These are phyloP conservation scores for Larimichthys polyactis DNA, from an alignment of 2,113 vertebrate species.

Conservation along the genomic window DNA sequence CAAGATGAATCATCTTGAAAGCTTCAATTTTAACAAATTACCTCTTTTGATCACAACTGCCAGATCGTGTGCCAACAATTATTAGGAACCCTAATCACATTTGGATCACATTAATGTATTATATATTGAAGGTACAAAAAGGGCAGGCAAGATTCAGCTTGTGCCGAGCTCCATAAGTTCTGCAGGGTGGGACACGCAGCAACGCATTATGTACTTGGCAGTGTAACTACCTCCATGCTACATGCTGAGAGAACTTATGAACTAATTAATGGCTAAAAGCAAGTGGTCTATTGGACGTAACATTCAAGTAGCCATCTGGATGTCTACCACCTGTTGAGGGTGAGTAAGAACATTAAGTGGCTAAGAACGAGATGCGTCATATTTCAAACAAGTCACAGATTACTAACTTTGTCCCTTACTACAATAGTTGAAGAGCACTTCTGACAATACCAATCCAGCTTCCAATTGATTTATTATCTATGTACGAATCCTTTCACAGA, in stretches of 20 bases:
- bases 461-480: neutral
- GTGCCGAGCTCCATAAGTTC: conserved; percentile 9
- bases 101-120: conserved; percentile 35
- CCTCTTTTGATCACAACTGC: conserved; percentile 34
- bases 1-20: conserved; percentile 26
- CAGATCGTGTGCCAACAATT: conserved; percentile 30
- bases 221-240: conserved; percentile 23
- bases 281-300: conserved; percentile 42
- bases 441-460: neutral
- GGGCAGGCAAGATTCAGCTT: conserved; percentile 49
- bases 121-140: neutral
- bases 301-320: conserved; percentile 67
- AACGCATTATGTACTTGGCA: conserved; percentile 28
- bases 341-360: conserved; percentile 61
- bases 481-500: neutral
- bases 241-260: conserved; percentile 33
- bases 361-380: conserved; percentile 52
- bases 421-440: conserved; percentile 16
- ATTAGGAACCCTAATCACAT: conserved; percentile 16
- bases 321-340: conserved; percentile 61
- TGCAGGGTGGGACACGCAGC: conserved; percentile 34
- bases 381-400: conserved; percentile 59
- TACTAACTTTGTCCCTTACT: conserved; percentile 29
- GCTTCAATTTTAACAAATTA: conserved; percentile 49
- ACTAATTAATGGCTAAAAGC: conserved; percentile 45